Evolutionary conservation across 2,888 invertebrate genomes (phyloP).

Genomic region (Rambutsinella grinnellia): DNA sequence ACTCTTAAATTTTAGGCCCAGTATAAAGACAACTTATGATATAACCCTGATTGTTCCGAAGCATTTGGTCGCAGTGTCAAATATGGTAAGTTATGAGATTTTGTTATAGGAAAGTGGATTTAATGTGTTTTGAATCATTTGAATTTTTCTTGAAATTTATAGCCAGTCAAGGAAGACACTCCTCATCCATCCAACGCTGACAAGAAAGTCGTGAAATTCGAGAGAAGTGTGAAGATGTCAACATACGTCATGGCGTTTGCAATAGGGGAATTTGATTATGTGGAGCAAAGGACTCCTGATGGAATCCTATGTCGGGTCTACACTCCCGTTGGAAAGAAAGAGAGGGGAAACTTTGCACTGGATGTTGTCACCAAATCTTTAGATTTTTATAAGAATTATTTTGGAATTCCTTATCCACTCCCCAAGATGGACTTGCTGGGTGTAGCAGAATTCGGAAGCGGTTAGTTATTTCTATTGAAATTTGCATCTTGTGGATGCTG

Average conservation of each 20-base stretch:
- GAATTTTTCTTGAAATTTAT: constrained; percentile 55
- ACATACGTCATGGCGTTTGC: constrained; percentile 74
- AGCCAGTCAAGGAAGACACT: constrained; percentile 69
- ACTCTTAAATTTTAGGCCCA: constrained; percentile 95
- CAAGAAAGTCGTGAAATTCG: constrained; percentile 78
- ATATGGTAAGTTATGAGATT: constrained; percentile 79
- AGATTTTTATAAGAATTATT: constrained; percentile 74
- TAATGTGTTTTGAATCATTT: not conserved
- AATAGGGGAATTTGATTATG: constrained; percentile 74
- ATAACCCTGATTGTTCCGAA: constrained; percentile 87
- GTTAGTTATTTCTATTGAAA: constrained; percentile 67
- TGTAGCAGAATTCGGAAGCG: constrained; percentile 73
- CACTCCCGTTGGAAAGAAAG: constrained; percentile 71
- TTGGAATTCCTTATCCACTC: constrained; percentile 72
- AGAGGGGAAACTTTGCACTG: constrained; percentile 73
- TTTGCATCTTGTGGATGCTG: not conserved
- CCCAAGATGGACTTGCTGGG: constrained; percentile 75
- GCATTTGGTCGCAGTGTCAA: constrained; percentile 88
- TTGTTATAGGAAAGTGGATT: not conserved
- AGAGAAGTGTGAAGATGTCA: constrained; percentile 73
- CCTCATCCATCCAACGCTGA: constrained; percentile 68
- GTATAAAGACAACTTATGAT: constrained; percentile 95
- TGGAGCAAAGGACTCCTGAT: constrained; percentile 71
- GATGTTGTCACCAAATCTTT: constrained; percentile 72
- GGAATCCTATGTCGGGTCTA: constrained; percentile 68